Base-by-base conservation (phyloP, 2,888 invertebrate genomes). In the Adelphocoris suturalis region DNA sequence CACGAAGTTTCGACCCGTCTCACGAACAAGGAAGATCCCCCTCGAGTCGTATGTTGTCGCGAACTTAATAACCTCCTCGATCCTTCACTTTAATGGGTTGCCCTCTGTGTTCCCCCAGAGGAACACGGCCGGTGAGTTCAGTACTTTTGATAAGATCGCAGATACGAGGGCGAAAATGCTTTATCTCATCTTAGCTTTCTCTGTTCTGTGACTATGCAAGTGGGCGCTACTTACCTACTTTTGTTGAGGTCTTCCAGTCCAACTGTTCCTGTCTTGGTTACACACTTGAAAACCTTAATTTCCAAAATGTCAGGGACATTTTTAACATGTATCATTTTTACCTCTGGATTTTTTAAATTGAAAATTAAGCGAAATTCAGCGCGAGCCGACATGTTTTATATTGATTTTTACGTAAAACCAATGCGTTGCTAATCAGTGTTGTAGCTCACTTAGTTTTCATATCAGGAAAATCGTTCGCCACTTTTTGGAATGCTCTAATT, bases 1-100 rank as follows among this genome's bases (percentile, higher is more conserved):
- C 75, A 75, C 75, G 75, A 75, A 19, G 75, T 75, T 27, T 27
- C 75, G 75, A 75, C 75, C 23, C 23, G 57, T n/a, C 57, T 57
- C 75, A 75, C 75, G 75, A 75, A 75, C 23, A 75, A 75, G 75
- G 75, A 75, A 75, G 75, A 75, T 28, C 52, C 52, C 37, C 52
- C 52, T 52, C 52, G 13, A 13, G 52, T 52, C 75, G 75, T 28
- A 75, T n/a, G 75, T 75, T 19, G 75, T 75, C 75, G 75, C 75
- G n/a, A 75, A 75, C 23, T 75, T 75, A 75, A 75, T 75, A 75
- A 19, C 75, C 75, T 75, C 19, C 7, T 12, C 75, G 52, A 52
- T 75, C 19, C 13, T 12, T 19, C 14, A 52, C 52, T 52, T 52
- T 52, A 52, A 52, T 52, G 52, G 52, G 52, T 14, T 52, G 52